Percentiles rank a stretch among this genome's conserved stretches.
Evolutionary conservation across 1,140 invertebrate species (phyloP).

Genomic region (Latrodectus geometricus): DNA sequence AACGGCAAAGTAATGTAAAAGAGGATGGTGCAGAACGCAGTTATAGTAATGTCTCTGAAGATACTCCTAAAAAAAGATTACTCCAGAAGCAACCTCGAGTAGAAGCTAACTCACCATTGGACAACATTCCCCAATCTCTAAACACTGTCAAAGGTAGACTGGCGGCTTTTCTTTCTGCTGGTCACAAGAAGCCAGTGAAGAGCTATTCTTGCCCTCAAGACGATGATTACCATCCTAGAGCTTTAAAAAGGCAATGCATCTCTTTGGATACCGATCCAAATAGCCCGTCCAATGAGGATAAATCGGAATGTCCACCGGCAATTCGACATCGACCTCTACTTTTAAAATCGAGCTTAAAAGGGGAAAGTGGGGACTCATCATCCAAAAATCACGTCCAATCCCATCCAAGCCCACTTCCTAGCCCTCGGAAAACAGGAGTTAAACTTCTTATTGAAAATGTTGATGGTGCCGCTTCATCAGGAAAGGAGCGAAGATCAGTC

Average conservation of each 20-base stretch:
- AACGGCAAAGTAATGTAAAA: constrained; percentile 29
- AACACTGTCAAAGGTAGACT: constrained; percentile 20
- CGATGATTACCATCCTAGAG: not conserved
- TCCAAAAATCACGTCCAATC: constrained; percentile 31
- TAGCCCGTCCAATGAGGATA: constrained; percentile 20
- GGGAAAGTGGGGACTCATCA: constrained; percentile 16
- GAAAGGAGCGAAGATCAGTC: constrained; percentile 33
- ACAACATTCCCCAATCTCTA: not conserved
- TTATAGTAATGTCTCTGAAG: not conserved
- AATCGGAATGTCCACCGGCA: not conserved
- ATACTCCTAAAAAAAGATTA: constrained; percentile 1
- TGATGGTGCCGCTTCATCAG: not conserved
- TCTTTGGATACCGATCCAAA: constrained; percentile 40
- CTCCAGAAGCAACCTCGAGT: constrained; percentile 35
- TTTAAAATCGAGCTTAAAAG: constrained; percentile 55
- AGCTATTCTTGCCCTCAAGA: constrained; percentile 58
- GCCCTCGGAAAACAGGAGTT: constrained; percentile 46
- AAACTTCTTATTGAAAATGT: constrained; percentile 46
- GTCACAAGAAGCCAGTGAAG: constrained; percentile 32
- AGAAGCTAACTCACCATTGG: constrained; percentile 15
- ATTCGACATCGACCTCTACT: constrained; percentile 46
- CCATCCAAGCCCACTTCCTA: constrained; percentile 23
- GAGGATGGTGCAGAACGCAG: constrained; percentile 28
- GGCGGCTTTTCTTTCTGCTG: constrained; percentile 13
- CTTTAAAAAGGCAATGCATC: constrained; percentile 40